Base-by-base conservation (phyloP, 2,888 invertebrate species). In the Oasisia sp. region DNA sequence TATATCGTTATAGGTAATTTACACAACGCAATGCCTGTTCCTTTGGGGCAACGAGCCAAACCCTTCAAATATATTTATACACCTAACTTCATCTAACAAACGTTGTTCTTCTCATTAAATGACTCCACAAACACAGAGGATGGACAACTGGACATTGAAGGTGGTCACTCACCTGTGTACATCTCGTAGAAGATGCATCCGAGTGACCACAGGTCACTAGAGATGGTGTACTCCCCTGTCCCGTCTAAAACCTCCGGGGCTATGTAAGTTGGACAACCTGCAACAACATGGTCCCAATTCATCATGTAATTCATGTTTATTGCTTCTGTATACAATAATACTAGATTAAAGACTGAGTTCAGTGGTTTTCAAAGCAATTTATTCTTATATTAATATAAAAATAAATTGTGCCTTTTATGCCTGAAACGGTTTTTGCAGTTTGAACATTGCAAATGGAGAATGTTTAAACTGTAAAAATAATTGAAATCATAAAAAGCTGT, bases 161-260 rank as follows among this genome's bases (percentile, higher is more conserved):
- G n/a, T 4, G 27, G 38, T 38, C 2, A 91, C 56, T 92, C 94
- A 95, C 96, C 96, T 93, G 96, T 95, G 93, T 95, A 96, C 95
- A 96, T 95, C 93, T 96, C 95, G 94, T 96, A 96, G 89, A 96
- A 93, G 32, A 96, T 94, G 94, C 96, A 96, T 14, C 96, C 96
- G 7, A 96, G 94, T 5, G 96, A 95, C 96, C 96, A 96, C 11
- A 96, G 93, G 94, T 96, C 96, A 94, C 95, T 95, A 38, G 94
- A 92, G 14, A 95, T 94, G 14, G 94, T 94, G 91, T 93, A 93
- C 38, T 95, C 92, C 14, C 50, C 50, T 27, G 94, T 95, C n/a
- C 95, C 95, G 91, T 95, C 94, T 50, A 96, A 93, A 12, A 96
- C 94, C 93, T 96, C 96, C 32, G 96, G 96, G 1, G 96, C 95